Conservation (phyloP, 2,888 invertebrate species). For the Aphidius colemani region DNA sequence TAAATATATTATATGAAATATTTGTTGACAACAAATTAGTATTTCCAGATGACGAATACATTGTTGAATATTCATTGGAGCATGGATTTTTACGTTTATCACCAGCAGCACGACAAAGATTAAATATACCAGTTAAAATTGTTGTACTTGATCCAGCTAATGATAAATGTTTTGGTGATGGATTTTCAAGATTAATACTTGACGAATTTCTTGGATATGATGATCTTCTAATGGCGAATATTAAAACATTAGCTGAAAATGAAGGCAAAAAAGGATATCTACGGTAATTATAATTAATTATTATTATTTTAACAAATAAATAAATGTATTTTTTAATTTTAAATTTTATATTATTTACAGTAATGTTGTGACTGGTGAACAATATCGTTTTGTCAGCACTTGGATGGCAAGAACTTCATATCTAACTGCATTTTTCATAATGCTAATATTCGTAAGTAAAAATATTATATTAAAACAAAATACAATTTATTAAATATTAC, state of each 20-base stretch:
- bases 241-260: slow-evolving; percentile 92
- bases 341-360: slow-evolving; percentile 62
- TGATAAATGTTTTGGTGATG: slow-evolving; percentile 93
- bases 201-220: slow-evolving; percentile 96
- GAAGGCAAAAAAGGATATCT: slow-evolving; percentile 96
- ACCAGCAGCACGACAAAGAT: slow-evolving; percentile 79
- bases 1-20: neutral
- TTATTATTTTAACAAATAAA: neutral
- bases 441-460: slow-evolving; percentile 96
- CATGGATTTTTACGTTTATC: slow-evolving; percentile 94
- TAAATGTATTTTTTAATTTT: slow-evolving; percentile 16
- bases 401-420: slow-evolving; percentile 96
- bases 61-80: slow-evolving; percentile 96
- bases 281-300: slow-evolving; percentile 63
- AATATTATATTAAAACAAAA: neutral
- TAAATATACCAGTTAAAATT: slow-evolving; percentile 90
- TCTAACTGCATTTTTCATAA: slow-evolving; percentile 93
- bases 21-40: slow-evolving; percentile 53
- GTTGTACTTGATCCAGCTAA: slow-evolving; percentile 84
- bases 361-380: slow-evolving; percentile 97
- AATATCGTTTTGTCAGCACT: slow-evolving; percentile 97
- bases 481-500: neutral
- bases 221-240: slow-evolving; percentile 94
- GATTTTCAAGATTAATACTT: slow-evolving; percentile 85
- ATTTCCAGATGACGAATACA: slow-evolving; percentile 88